Evolutionary conservation across 2,888 invertebrate species (phyloP), one percentile per base, ranked within the genome.

Genomic region (Drosophila siamana): DNA sequence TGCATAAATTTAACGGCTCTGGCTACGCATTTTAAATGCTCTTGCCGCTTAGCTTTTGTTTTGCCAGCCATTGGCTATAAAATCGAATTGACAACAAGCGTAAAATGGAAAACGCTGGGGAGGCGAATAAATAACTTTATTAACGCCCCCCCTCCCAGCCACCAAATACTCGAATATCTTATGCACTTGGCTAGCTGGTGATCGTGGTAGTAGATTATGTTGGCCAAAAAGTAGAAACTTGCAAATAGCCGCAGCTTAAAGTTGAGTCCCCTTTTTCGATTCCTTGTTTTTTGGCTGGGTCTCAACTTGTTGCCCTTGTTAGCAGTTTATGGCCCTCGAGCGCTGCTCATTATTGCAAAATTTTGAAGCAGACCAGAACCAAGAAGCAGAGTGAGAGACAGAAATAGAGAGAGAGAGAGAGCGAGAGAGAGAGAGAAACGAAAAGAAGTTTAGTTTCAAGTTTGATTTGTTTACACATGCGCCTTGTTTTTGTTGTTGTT

Each of bases 391-490:
- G n/a, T n/a, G n/a, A n/a, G n/a, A n/a, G n/a, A n/a, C n/a, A n/a
- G n/a, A n/a, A 19, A 19, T 1, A 3, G 19, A 13, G 11, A 48
- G 22, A 6, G 15, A 5, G 11, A 28, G 24, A 19, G 2, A 16
- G 52, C 11, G 22, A 36, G 40, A 19, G 55, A 41, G 41, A 11
- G 1, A 8, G 2, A 13, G 43, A 33, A 15, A 4, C 13, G 5
- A 19, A 50, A 55, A 69, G 64, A 81, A 73, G 73, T 73, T 81
- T 69, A 85, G 85, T 81, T 78, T 75, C 60, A 76, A 85, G 81
- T 81, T 81, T 85, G 85, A 81, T 85, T 85, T 81, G 82, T 81
- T 81, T 81, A 76, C 76, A 81, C 69, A 81, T 85, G 75, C 69
- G 78, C 73, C 74, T 68, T 64, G 60, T 59, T 65, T 26, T 57